phyloP scores from a whole-genome alignment of 37 sponge, comb jelly and placozoan species.

The Aplysina aerophoba region DNA sequence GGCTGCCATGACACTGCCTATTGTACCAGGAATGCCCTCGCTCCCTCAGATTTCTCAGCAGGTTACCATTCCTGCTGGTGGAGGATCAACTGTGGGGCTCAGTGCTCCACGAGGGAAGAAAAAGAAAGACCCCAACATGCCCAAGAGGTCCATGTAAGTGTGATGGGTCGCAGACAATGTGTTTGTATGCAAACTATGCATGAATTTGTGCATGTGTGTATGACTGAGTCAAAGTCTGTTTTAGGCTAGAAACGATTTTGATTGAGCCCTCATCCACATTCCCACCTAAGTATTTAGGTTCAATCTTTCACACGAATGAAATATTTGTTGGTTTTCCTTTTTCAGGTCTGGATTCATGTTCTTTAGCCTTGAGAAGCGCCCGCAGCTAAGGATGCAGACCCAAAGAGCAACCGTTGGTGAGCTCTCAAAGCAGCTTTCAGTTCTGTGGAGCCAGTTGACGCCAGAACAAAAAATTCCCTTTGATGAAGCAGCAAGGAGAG shows the following conservation, averaged over 20 bases:
- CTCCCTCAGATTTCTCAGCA: constrained; percentile 16
- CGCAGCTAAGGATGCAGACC: constrained; percentile 33
- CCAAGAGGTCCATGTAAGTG: constrained; percentile 85
- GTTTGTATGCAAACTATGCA: not conserved
- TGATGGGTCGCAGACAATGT: too few relatives aligned
- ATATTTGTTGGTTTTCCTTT: not conserved
- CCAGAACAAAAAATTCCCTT: constrained; percentile 44
- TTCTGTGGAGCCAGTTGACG: constrained; percentile 41
- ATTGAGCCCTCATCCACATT: too few relatives aligned
- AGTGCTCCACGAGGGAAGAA: constrained; percentile 43
- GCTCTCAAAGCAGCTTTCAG: constrained; percentile 39
- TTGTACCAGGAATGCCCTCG: constrained; percentile 8
- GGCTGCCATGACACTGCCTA: not conserved
- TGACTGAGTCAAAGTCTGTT: too few relatives aligned
- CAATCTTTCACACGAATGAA: not conserved
- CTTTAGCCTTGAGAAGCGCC: constrained; percentile 42
- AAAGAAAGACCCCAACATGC: constrained; percentile 88
- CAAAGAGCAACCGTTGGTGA: constrained; percentile 36
- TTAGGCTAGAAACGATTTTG: too few relatives aligned
- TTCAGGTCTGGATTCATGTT: constrained; percentile 54
- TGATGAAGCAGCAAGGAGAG: constrained; percentile 36
- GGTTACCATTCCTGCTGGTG: constrained; percentile 19
- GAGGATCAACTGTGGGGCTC: constrained; percentile 16
- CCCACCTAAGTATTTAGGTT: not conserved
- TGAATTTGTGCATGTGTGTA: too few relatives aligned